A percentile compares a stretch with the other conserved stretches of the same genome.
These are phyloP conservation scores for Acrobasis consociella DNA, from an alignment of 2,888 invertebrate genomes.

Conservation along the genomic window DNA sequence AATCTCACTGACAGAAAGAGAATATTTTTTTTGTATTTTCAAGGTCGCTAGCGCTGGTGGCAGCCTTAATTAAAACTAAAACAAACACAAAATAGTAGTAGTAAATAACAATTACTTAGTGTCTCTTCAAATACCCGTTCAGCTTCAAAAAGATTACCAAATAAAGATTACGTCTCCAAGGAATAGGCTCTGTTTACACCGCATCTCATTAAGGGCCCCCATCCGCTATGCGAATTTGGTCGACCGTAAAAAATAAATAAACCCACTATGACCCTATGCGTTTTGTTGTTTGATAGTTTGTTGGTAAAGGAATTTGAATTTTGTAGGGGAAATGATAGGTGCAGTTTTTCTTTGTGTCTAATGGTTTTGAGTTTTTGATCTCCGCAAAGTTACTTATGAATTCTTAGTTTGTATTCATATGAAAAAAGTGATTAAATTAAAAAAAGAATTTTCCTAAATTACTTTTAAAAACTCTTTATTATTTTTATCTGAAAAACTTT, in stretches of 20 bases:
- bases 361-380: too few relatives aligned
- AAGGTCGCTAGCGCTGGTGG: too few relatives aligned
- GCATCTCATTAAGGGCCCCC: conserved; percentile 70
- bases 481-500: too few relatives aligned
- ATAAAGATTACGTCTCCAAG: conserved; percentile 55
- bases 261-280: conserved; percentile 45
- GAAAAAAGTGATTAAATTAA: too few relatives aligned
- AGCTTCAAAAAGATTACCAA: conserved; percentile 33
- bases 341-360: neutral
- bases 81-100: conserved; percentile 18
- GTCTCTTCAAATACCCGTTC: conserved; percentile 31
- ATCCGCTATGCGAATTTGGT: conserved; percentile 51
- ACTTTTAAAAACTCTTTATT: too few relatives aligned
- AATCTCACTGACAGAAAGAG: too few relatives aligned
- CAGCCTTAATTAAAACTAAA: conserved; percentile 19
- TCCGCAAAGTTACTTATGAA: too few relatives aligned
- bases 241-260: conserved; percentile 71
- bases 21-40: too few relatives aligned
- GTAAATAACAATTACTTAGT: conserved; percentile 29
- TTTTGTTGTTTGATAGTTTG: conserved; percentile 38
- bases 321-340: neutral
- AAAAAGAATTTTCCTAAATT: too few relatives aligned
- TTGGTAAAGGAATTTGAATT: conserved; percentile 9
- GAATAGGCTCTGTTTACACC: conserved; percentile 64
- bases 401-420: too few relatives aligned